A percentile compares a stretch with the other conserved stretches of the same genome.
These are phyloP conservation scores for Palythoa heliodiscus DNA, from an alignment of 92 coral and sea anemone species.

Conservation along the genomic window DNA sequence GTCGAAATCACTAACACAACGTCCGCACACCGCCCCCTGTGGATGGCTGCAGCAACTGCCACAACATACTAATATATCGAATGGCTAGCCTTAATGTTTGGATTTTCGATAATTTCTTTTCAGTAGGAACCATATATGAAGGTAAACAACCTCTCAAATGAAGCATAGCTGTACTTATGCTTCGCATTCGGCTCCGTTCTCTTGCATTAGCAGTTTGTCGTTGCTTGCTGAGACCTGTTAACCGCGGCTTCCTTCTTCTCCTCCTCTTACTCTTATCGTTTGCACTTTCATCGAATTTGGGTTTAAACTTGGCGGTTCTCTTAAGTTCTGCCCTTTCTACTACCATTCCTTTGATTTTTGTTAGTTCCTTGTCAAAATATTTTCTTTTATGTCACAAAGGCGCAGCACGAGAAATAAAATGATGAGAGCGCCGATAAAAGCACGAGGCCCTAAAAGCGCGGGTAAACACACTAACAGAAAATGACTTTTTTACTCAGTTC, in stretches of 20 bases:
- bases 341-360: slow-evolving; percentile 14
- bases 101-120: slow-evolving; percentile 92
- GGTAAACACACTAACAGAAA: slow-evolving; percentile 23
- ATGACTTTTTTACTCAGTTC: slow-evolving; percentile 20
- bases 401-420: slow-evolving; percentile 36
- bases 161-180: slow-evolving; percentile 86
- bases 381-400: background rate
- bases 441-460: slow-evolving; percentile 30
- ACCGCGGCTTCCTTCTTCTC: slow-evolving; percentile 85
- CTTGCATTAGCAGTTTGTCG: slow-evolving; percentile 95
- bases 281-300: slow-evolving; percentile 16
- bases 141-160: slow-evolving; percentile 89
- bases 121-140: slow-evolving; percentile 73
- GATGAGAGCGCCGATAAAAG: background rate
- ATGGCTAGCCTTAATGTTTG: slow-evolving; percentile 93
- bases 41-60: slow-evolving; percentile 66
- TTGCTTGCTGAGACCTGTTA: slow-evolving; percentile 95
- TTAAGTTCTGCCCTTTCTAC: slow-evolving; percentile 28
- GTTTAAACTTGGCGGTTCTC: slow-evolving; percentile 8
- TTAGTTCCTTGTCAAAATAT: slow-evolving; percentile 24
- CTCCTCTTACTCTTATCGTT: slow-evolving; percentile 50
- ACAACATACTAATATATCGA: slow-evolving; percentile 78
- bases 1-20: slow-evolving; percentile 4
- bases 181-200: slow-evolving; percentile 85
- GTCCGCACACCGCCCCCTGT: slow-evolving; percentile 4